Conservation (phyloP, 1,140 invertebrate species). For the Drosophila tsacasi region DNA sequence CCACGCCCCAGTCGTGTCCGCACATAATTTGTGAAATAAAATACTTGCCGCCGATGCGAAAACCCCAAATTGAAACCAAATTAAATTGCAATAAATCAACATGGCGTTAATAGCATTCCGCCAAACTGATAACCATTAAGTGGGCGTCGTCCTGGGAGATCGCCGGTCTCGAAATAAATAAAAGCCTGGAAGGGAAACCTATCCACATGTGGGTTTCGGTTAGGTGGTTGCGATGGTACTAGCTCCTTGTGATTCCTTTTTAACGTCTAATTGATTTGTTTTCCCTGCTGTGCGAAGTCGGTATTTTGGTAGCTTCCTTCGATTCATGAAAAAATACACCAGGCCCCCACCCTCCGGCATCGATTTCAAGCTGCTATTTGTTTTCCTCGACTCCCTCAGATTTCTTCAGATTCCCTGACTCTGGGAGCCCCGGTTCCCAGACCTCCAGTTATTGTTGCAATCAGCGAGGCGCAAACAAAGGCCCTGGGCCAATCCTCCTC, state of each 20-base stretch:
- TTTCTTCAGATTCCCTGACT: background rate
- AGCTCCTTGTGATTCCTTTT: conserved; percentile 51
- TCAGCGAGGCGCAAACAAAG: conserved; percentile 50
- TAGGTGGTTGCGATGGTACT: conserved; percentile 20
- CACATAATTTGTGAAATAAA: conserved; percentile 81
- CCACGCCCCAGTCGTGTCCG: conserved; percentile 74
- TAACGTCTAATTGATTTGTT: conserved; percentile 78
- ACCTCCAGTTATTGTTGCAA: conserved; percentile 41
- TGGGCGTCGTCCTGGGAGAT: conserved; percentile 71
- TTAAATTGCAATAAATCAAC: conserved; percentile 82
- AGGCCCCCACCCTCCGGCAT: conserved; percentile 26
- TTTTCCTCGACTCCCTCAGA: conserved; percentile 34
- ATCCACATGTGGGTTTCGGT: conserved; percentile 35
- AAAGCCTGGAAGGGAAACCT: conserved; percentile 33
- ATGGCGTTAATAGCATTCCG: conserved; percentile 76
- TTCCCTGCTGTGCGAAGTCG: conserved; percentile 52
- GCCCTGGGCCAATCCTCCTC: conserved; percentile 43
- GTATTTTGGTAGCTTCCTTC: conserved; percentile 29
- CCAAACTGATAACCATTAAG: conserved; percentile 77
- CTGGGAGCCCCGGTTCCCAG: background rate
- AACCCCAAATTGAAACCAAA: conserved; percentile 77
- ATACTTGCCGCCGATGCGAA: conserved; percentile 54
- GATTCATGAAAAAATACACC: conserved; percentile 2
- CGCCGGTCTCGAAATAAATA: conserved; percentile 56
- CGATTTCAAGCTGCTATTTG: conserved; percentile 58